These are phyloP conservation scores for Hyla sarda DNA, from an alignment of 2,113 vertebrate genomes.

Conservation along the genomic window DNA sequence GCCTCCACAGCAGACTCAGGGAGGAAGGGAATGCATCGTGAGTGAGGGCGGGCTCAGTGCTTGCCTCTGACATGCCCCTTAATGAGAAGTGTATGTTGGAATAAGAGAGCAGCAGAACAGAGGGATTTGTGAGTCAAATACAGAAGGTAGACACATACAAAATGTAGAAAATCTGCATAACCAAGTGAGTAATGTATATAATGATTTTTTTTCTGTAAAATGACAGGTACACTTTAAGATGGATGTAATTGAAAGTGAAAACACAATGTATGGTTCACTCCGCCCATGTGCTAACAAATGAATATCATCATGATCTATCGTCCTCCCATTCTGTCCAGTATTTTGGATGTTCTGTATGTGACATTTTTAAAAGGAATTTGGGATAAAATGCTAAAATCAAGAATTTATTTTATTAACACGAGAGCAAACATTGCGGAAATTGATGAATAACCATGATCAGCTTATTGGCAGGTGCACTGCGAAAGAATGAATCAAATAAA, in stretches of 20 bases:
- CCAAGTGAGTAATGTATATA: too few relatives aligned
- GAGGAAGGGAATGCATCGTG: too few relatives aligned
- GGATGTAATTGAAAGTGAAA: not conserved
- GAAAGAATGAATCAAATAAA: conserved; percentile 35
- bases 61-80: too few relatives aligned
- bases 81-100: too few relatives aligned
- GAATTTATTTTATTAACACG: not conserved
- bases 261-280: not conserved
- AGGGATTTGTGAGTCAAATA: too few relatives aligned
- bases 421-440: not conserved
- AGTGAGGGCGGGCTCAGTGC: too few relatives aligned
- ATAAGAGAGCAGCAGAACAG: too few relatives aligned
- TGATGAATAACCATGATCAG: conserved; percentile 44
- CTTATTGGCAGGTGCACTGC: conserved; percentile 25
- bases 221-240: too few relatives aligned
- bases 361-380: conserved; percentile 16
- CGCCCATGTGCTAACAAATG: not conserved
- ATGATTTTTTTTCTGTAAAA: too few relatives aligned
- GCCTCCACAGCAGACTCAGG: too few relatives aligned
- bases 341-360: not conserved
- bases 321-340: not conserved
- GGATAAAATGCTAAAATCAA: conserved; percentile 19
- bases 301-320: not conserved
- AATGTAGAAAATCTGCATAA: too few relatives aligned
- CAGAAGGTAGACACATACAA: too few relatives aligned